Evolutionary conservation across 2,113 vertebrate genomes (phyloP).

Genomic region (Danionella cerebrum): DNA sequence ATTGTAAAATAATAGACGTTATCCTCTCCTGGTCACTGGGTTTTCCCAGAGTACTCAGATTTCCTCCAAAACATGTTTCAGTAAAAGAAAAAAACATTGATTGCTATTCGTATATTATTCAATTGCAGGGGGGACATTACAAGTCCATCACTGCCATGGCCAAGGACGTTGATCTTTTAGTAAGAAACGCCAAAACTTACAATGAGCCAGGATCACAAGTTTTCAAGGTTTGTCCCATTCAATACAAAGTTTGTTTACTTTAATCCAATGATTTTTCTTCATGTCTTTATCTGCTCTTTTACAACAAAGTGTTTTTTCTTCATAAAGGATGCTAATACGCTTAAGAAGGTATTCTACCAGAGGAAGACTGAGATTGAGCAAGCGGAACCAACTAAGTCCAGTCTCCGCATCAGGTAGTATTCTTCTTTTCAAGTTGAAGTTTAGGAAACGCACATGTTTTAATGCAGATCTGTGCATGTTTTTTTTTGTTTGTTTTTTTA

Average conservation of each 20-base stretch:
- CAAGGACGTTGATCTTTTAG: conserved; percentile 92
- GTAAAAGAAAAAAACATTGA: too few relatives aligned
- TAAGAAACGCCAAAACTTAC: conserved; percentile 98
- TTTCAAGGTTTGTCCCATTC: conserved; percentile 77
- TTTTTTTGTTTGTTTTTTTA: conserved; percentile 12
- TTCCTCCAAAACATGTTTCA: too few relatives aligned
- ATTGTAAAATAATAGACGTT: too few relatives aligned
- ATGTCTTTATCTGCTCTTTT: not conserved
- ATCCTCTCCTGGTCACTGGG: too few relatives aligned
- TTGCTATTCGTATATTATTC: not conserved
- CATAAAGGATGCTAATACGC: conserved; percentile 91
- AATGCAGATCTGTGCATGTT: not conserved
- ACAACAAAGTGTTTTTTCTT: not conserved
- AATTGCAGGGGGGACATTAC: conserved; percentile 79
- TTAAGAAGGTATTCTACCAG: conserved; percentile 96
- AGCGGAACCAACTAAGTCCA: conserved; percentile 87
- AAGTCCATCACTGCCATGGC: conserved; percentile 93
- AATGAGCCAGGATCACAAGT: conserved; percentile 98
- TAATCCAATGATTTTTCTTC: not conserved
- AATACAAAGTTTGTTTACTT: not conserved
- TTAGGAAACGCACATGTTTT: not conserved
- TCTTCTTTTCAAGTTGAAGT: not conserved
- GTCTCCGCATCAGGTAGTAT: conserved; percentile 90
- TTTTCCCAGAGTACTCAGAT: too few relatives aligned
- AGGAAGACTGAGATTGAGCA: conserved; percentile 93